Evolutionary conservation across 2,113 vertebrate species (phyloP), one percentile per base, ranked within the genome.

Genomic region (Formicarius rufipectus): DNA sequence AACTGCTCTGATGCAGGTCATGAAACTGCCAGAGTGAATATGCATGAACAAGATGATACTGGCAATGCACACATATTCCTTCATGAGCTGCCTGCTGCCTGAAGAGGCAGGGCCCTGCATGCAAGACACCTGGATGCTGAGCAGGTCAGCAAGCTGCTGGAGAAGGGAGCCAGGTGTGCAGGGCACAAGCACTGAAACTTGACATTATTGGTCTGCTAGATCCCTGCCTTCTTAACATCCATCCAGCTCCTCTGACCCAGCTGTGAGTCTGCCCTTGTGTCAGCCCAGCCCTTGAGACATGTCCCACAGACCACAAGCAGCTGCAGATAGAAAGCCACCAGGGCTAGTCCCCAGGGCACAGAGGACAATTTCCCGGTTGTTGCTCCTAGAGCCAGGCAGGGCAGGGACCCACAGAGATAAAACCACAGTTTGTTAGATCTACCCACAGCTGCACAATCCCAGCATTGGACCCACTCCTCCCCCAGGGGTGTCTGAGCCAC

Each of bases 391-490:
- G 35, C 15, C 37, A 35, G 27, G 50, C 75, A 86, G 69, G 28
- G 39, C 10, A 30, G 37, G 5, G 4, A 73, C 49, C 19, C 55
- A 47, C 11, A n/a, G 22, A 72, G 17, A 49, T 12, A 40, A 23
- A 52, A 44, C 31, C 10, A 14, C 23, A 21, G 33, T 23, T 45
- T 55, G 44, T 63, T 19, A n/a, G 30, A 67, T n/a, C 60, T n/a
- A 37, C n/a, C 73, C 24, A n/a, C 3, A 9, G 39, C 47, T 58
- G 30, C 22, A 25, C 12, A 4, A 19, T 52, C 58, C n/a, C 49
- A 49, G 67, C 4, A 37, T 17, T 50, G 24, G 37, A 33, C 21
- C 16, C 0, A 0, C 30, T 71, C 17, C 28, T 33, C 7, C 27
- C 30, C 35, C 9, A 14, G 30, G 33, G 4, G 2, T 3, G 6